Conservation (phyloP, 2,113 vertebrate genomes). For the Muscicapa adusta region DNA sequence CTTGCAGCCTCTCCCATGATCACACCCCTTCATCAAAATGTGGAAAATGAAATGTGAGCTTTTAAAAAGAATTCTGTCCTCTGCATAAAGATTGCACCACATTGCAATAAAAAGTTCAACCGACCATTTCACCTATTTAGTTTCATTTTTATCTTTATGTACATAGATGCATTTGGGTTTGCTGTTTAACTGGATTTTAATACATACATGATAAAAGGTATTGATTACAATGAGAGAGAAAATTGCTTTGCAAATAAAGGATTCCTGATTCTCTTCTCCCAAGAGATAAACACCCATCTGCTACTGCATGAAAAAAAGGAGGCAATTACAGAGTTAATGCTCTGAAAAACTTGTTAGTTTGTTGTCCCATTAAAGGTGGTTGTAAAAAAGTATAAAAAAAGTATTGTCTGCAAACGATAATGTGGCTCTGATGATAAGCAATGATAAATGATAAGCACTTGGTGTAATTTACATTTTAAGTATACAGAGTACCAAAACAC, state of each 20-base stretch:
- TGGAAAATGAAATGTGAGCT: neutral
- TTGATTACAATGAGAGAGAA: neutral
- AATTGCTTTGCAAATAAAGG: neutral
- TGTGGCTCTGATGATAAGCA: neutral
- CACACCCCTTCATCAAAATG: neutral
- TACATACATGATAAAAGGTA: neutral
- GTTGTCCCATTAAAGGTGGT: neutral
- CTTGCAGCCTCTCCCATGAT: neutral
- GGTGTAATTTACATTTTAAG: neutral
- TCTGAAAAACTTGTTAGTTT: slow-evolving; percentile 24
- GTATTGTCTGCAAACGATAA: neutral
- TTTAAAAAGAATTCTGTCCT: neutral
- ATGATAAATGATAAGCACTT: neutral
- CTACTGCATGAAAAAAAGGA: neutral
- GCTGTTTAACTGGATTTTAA: neutral
- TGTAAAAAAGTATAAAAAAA: neutral
- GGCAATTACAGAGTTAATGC: slow-evolving; percentile 24
- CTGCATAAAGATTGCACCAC: neutral
- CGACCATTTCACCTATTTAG: neutral
- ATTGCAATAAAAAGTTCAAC: neutral
- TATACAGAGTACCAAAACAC: neutral
- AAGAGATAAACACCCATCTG: neutral
- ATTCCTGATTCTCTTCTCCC: neutral
- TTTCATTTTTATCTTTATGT: neutral
- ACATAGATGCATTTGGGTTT: neutral